A percentile compares a stretch with the other conserved stretches of the same genome.
Evolutionary conservation across 1,140 invertebrate genomes (phyloP).

Genomic region (Drosophila busckii): DNA sequence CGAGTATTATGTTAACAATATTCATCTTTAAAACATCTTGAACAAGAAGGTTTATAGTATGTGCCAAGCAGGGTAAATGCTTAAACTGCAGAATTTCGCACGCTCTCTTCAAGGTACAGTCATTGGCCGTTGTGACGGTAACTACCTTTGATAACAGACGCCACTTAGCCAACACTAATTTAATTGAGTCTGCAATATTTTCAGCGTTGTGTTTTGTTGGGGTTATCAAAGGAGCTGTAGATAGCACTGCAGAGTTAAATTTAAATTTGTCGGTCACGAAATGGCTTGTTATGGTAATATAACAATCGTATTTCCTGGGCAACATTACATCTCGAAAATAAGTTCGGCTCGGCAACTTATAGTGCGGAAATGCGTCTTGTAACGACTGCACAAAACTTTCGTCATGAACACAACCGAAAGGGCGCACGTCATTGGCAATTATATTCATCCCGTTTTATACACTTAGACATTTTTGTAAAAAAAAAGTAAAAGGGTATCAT

Average conservation of each 20-base stretch:
- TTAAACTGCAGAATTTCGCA: background rate
- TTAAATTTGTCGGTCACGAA: background rate
- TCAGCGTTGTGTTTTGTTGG: background rate
- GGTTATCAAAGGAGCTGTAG: background rate
- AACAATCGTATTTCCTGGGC: background rate
- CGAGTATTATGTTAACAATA: too few relatives aligned
- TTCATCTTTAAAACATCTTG: too few relatives aligned
- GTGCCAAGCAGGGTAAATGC: background rate
- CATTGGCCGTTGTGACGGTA: background rate
- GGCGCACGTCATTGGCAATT: background rate
- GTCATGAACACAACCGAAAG: conserved; percentile 1
- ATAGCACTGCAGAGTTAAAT: background rate
- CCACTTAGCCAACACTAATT: background rate
- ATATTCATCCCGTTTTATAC: too few relatives aligned
- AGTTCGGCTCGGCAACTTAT: background rate
- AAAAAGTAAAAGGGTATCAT: too few relatives aligned
- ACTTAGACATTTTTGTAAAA: too few relatives aligned
- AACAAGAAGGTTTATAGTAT: background rate
- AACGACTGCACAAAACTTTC: background rate
- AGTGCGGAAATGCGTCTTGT: background rate
- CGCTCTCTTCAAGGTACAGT: background rate
- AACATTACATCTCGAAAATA: conserved; percentile 1
- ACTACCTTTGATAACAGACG: background rate
- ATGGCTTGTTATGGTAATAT: background rate
- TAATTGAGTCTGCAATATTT: conserved; percentile 2